Percentiles rank a stretch among this genome's conserved stretches.
These are phyloP conservation scores for Drosophila tristis DNA, from an alignment of 1,140 invertebrate species.

Conservation along the genomic window DNA sequence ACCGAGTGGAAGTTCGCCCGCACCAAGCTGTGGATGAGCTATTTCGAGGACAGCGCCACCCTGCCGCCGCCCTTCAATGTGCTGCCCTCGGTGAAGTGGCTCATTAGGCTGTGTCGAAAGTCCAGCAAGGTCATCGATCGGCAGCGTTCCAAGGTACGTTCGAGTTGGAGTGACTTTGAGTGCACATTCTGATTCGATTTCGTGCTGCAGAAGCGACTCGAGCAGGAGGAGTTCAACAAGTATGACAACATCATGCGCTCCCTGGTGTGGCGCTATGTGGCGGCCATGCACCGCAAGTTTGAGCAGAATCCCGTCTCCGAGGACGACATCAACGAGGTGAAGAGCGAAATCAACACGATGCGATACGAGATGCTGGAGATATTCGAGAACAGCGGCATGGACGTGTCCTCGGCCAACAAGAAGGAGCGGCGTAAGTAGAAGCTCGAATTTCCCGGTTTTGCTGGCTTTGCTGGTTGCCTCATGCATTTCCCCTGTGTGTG, in stretches of 20 bases:
- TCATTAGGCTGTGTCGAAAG: constrained; percentile 85
- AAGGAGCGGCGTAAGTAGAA: constrained; percentile 87
- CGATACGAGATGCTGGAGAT: constrained; percentile 94
- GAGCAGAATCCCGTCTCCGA: constrained; percentile 93
- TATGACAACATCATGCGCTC: constrained; percentile 92
- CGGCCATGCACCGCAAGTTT: constrained; percentile 90
- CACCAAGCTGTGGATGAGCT: constrained; percentile 95
- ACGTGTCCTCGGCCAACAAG: constrained; percentile 88
- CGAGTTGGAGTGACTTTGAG: not conserved
- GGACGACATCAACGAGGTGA: constrained; percentile 96
- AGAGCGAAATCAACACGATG: constrained; percentile 93
- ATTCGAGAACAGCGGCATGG: constrained; percentile 91
- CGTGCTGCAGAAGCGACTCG: constrained; percentile 73
- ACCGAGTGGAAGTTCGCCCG: constrained; percentile 96
- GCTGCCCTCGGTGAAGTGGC: constrained; percentile 89
- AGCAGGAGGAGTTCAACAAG: constrained; percentile 87
- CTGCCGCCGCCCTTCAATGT: constrained; percentile 94
- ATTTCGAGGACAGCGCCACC: constrained; percentile 94
- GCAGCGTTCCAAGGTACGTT: constrained; percentile 82
- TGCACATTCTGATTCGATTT: not conserved
- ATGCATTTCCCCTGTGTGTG: not conserved
- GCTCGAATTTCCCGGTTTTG: no score
- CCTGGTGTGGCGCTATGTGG: constrained; percentile 93
- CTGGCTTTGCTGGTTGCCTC: not conserved
- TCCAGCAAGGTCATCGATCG: constrained; percentile 80